phyloP scores from a whole-genome alignment of 1,140 invertebrate species.

The Cepaea nemoralis region DNA sequence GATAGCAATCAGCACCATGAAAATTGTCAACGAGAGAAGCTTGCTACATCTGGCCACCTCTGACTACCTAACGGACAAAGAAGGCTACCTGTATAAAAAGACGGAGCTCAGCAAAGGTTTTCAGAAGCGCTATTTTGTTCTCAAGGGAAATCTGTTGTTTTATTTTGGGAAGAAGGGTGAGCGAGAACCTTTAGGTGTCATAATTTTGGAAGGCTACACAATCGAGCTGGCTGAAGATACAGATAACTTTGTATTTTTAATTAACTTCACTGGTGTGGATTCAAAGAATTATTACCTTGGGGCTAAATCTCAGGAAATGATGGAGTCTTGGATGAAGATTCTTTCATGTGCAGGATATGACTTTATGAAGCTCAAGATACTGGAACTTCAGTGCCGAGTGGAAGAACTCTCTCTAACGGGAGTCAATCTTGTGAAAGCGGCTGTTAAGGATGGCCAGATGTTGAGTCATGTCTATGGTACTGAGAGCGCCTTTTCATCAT shows the following conservation, averaged over 20 bases:
- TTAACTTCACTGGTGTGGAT: constrained; percentile 90
- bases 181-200: constrained; percentile 91
- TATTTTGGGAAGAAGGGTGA: constrained; percentile 94
- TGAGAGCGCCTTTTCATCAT: background rate
- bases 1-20: constrained; percentile 41
- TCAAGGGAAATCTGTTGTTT: constrained; percentile 95
- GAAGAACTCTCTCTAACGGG: constrained; percentile 76
- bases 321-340: constrained; percentile 97
- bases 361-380: constrained; percentile 95
- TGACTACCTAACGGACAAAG: constrained; percentile 83
- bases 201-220: constrained; percentile 93
- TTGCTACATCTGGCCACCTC: constrained; percentile 83
- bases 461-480: constrained; percentile 40
- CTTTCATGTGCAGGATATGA: constrained; percentile 95
- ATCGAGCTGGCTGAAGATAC: constrained; percentile 79
- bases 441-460: constrained; percentile 41
- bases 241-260: constrained; percentile 92
- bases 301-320: constrained; percentile 86
- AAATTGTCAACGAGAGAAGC: constrained; percentile 73
- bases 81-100: constrained; percentile 90
- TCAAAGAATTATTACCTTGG: constrained; percentile 87
- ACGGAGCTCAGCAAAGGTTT: constrained; percentile 92
- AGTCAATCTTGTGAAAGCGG: constrained; percentile 38
- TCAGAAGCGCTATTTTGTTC: constrained; percentile 90
- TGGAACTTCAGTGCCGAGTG: constrained; percentile 89